These are phyloP conservation scores for Xylocampa areola DNA, from an alignment of 2,888 invertebrate species.

Conservation along the genomic window DNA sequence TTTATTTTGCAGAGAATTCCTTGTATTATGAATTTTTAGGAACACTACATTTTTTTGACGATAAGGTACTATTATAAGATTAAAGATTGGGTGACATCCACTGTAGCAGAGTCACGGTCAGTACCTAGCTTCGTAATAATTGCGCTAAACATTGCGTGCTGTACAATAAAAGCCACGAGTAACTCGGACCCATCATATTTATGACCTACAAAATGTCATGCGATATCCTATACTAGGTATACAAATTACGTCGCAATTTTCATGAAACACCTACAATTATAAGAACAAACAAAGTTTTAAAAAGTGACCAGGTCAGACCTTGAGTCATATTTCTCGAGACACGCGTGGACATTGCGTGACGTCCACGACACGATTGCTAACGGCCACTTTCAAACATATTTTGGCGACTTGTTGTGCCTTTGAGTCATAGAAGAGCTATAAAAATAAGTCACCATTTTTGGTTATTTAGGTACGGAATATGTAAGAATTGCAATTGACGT, in stretches of 20 bases:
- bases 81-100: too few relatives aligned
- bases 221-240: conserved; percentile 5
- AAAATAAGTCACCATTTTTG: conserved; percentile 12
- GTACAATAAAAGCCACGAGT: conserved; percentile 16
- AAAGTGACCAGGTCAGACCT: conserved; percentile 47
- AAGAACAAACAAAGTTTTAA: conserved; percentile 45
- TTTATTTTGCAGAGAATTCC: too few relatives aligned
- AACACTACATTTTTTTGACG: too few relatives aligned
- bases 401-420: conserved; percentile 43
- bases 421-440: conserved; percentile 4
- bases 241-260: conserved; percentile 38
- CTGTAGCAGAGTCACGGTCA: neutral
- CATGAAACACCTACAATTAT: conserved; percentile 43
- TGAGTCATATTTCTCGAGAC: conserved; percentile 55
- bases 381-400: conserved; percentile 51
- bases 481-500: too few relatives aligned
- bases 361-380: conserved; percentile 33
- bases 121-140: neutral
- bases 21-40: too few relatives aligned
- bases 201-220: conserved; percentile 15
- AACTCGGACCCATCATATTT: conserved; percentile 9
- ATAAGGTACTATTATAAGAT: too few relatives aligned
- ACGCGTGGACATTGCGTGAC: conserved; percentile 58
- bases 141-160: neutral
- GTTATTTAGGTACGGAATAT: conserved; percentile 22